Percentiles rank a stretch among this genome's conserved stretches.
phyloP scores from a whole-genome alignment of 2,888 invertebrate genomes.

The Ennomos quercinarius region DNA sequence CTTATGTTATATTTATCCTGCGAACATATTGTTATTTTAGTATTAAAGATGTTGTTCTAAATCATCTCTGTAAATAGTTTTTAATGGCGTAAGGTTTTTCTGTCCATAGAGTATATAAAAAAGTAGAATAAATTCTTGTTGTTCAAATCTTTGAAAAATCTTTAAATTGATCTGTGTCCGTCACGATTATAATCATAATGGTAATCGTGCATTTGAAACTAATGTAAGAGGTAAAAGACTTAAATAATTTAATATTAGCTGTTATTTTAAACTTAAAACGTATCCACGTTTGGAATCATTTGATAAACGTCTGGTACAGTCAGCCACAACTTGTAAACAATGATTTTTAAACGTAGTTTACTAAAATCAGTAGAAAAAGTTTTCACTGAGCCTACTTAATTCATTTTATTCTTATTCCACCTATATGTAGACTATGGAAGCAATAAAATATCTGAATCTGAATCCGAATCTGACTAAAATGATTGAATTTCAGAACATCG shows the following conservation, averaged over 20 bases:
- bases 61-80: slow-evolving; percentile 68
- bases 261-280: slow-evolving; percentile 25
- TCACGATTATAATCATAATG: slow-evolving; percentile 15
- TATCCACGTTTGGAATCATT: slow-evolving; percentile 1
- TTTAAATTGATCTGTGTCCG: slow-evolving; percentile 33
- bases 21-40: slow-evolving; percentile 23
- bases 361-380: too few relatives aligned
- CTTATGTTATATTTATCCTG: slow-evolving; percentile 24
- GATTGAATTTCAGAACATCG: too few relatives aligned
- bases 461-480: too few relatives aligned
- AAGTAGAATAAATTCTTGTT: slow-evolving; percentile 26
- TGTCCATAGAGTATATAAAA: slow-evolving; percentile 61
- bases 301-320: neutral
- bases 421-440: too few relatives aligned
- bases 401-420: too few relatives aligned
- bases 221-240: slow-evolving; percentile 44
- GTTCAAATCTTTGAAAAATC: slow-evolving; percentile 29
- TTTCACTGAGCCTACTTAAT: too few relatives aligned
- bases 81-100: slow-evolving; percentile 60
- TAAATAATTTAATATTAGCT: slow-evolving; percentile 39
- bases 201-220: slow-evolving; percentile 32
- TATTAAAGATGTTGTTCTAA: slow-evolving; percentile 45
- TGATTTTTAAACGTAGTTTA: too few relatives aligned
- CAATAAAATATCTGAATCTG: too few relatives aligned
- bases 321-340: too few relatives aligned